Percentiles rank a stretch among this genome's conserved stretches.
phyloP scores from a whole-genome alignment of 2,888 invertebrate species.

The Ophraella communa region DNA sequence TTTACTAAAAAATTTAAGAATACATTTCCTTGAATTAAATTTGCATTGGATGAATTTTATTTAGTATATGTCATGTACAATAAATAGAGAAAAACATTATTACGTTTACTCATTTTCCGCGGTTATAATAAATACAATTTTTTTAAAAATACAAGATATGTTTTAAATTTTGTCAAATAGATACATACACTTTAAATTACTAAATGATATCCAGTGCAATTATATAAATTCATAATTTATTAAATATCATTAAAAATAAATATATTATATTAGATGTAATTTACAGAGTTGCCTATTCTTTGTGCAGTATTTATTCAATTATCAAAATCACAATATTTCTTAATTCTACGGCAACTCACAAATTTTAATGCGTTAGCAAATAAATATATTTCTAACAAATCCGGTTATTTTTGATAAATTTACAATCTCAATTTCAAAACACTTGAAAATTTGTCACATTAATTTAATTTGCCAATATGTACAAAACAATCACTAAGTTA shows the following conservation, averaged over 20 bases:
- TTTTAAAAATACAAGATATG: slow-evolving; percentile 18
- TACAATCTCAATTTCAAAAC: slow-evolving; percentile 26
- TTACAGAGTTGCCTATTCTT: slow-evolving; percentile 11
- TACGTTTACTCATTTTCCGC: background rate
- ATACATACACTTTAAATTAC: slow-evolving; percentile 8
- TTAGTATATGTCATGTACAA: background rate
- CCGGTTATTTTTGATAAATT: slow-evolving; percentile 11
- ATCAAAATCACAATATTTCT: slow-evolving; percentile 13
- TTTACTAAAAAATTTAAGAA: no score
- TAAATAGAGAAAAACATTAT: background rate
- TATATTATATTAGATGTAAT: slow-evolving; percentile 4
- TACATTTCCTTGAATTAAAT: no score
- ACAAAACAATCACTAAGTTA: slow-evolving; percentile 19
- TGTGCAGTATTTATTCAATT: slow-evolving; percentile 17
- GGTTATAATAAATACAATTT: slow-evolving; percentile 8
- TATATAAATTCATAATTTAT: slow-evolving; percentile 5
- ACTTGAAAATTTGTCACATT: slow-evolving; percentile 17
- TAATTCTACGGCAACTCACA: slow-evolving; percentile 10
- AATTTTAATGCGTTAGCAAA: slow-evolving; percentile 14
- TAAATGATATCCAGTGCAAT: slow-evolving; percentile 24
- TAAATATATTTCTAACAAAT: slow-evolving; percentile 10
- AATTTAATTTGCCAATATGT: slow-evolving; percentile 25
- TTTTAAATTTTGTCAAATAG: slow-evolving; percentile 13
- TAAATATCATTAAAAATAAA: slow-evolving; percentile 1
- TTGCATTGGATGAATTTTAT: no score